phyloP scores from a whole-genome alignment of 2,888 invertebrate genomes.

The Xylophagus ater region DNA sequence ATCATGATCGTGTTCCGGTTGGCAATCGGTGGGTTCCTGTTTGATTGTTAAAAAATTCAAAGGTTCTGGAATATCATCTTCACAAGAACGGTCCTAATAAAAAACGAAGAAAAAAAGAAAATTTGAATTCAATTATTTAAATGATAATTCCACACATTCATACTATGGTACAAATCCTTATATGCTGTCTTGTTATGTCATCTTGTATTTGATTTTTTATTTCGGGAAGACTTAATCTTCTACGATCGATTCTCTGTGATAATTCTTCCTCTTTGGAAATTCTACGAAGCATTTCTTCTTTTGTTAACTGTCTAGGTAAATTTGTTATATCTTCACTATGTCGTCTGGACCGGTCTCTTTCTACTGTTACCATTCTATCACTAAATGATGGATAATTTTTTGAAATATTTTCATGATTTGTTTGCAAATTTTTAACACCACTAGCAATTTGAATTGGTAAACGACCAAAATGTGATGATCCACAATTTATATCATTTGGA shows the following conservation, averaged over 20 bases:
- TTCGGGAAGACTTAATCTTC: slow-evolving; percentile 7
- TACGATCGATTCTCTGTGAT: neutral
- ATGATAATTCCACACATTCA: neutral
- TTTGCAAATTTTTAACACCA: slow-evolving; percentile 3
- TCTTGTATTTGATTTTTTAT: neutral
- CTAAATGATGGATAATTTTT: slow-evolving; percentile 2
- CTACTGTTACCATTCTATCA: slow-evolving; percentile 3
- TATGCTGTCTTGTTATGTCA: too few relatives aligned
- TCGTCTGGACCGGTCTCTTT: slow-evolving; percentile 9
- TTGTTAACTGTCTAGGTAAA: too few relatives aligned
- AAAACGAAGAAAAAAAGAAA: neutral
- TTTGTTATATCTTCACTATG: slow-evolving; percentile 14
- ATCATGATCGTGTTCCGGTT: slow-evolving; percentile 16
- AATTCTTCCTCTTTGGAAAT: slow-evolving; percentile 3
- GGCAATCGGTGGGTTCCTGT: slow-evolving; percentile 65
- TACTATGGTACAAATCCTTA: too few relatives aligned
- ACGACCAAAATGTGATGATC: slow-evolving; percentile 1
- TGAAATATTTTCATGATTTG: neutral
- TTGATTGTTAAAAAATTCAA: slow-evolving; percentile 31
- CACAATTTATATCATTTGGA: slow-evolving; percentile 25
- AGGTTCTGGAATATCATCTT: slow-evolving; percentile 16
- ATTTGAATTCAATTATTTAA: neutral
- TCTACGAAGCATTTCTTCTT: too few relatives aligned
- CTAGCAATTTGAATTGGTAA: slow-evolving; percentile 5
- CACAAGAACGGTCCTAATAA: slow-evolving; percentile 7